Base-by-base conservation (phyloP, 2,113 vertebrate genomes). In the Lampris incognitus region DNA sequence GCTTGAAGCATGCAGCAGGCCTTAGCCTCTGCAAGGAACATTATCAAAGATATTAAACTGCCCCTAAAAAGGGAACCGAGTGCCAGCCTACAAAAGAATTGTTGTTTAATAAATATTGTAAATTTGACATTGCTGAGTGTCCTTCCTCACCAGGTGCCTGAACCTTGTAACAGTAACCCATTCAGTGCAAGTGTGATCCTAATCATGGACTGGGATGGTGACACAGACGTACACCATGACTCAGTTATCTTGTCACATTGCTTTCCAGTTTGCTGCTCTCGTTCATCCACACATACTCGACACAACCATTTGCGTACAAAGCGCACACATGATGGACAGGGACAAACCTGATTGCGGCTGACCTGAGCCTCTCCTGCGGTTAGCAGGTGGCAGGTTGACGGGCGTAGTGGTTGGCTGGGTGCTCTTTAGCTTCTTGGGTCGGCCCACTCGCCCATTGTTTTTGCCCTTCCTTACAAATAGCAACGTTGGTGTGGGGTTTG, bases 341-440 rank as follows among this genome's bases (percentile, higher is more conserved):
- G 72, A 82, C 87, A 69, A 79, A 90, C 83, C 85, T 83, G 84
- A 87, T 77, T 67, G 80, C 41, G 74, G 74, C 88, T 91, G 87
- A 88, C 94, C 93, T 74, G 92, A 87, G 68, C 89, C 76, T 83
- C 88, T 91, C 81, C 89, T 93, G 63, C 89, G 88, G 57, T 81
- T 81, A 6, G 65, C 11, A 0, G 83, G 59, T 36, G 74, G 54
- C 54, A 62, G 65, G 39, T 49, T 10, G 55, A 71, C 24, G 0
- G 40, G 64, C 8, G 70, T 13, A 9, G 82, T 3, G 5, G 57
- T 58, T 13, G 69, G 24, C 1, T 88, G 85, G 24, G 52, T 61
- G 70, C 69, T 87, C 56, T 89, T 93, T 50, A 92, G 77, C 83
- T 94, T 94, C 83, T 93, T 94, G 76, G 89, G 87, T n/a, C 92